A percentile compares a stretch with the other conserved stretches of the same genome.
These are phyloP conservation scores for Drosophila ezoana DNA, from an alignment of 2,888 invertebrate genomes.

Conservation along the genomic window DNA sequence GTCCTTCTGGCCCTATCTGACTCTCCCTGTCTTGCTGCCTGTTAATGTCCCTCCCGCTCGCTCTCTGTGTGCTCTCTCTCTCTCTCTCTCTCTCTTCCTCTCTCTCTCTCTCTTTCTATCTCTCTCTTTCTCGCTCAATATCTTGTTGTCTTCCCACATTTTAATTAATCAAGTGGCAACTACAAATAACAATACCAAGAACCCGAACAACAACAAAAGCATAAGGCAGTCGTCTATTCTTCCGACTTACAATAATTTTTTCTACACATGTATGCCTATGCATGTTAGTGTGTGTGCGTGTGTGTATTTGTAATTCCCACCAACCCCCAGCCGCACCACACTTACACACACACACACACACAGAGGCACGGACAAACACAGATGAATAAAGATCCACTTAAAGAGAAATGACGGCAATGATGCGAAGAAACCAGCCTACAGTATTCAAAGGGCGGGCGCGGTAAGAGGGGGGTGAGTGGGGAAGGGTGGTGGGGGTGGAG, in stretches of 20 bases:
- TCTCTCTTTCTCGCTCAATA: constrained; percentile 24
- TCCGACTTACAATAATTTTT: constrained; percentile 32
- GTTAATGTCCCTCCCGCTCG: constrained; percentile 11
- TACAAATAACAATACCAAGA: constrained; percentile 30
- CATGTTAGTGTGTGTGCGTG: constrained; percentile 1
- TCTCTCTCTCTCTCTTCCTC: constrained; percentile 20
- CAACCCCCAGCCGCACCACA: constrained; percentile 2
- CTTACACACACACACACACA: constrained; percentile 12
- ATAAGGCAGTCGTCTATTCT: constrained; percentile 39
- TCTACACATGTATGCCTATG: constrained; percentile 16
- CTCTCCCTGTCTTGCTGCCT: constrained; percentile 16
- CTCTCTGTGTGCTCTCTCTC: constrained; percentile 17
- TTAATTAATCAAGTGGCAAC: constrained; percentile 58
- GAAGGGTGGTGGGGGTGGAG: no score
- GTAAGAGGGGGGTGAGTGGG: no score
- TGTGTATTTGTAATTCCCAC: constrained; percentile 13
- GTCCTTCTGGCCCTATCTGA: not conserved
- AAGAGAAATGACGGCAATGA: constrained; percentile 56
- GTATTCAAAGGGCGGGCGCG: not conserved
- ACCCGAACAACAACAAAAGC: constrained; percentile 21
- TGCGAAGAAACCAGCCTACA: constrained; percentile 32
- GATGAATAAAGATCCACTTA: constrained; percentile 51
- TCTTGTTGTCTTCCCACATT: constrained; percentile 54
- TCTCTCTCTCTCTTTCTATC: not conserved
- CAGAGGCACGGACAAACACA: not conserved